phyloP scores from a whole-genome alignment of 2,888 invertebrate genomes.

The Apamea crenata region DNA sequence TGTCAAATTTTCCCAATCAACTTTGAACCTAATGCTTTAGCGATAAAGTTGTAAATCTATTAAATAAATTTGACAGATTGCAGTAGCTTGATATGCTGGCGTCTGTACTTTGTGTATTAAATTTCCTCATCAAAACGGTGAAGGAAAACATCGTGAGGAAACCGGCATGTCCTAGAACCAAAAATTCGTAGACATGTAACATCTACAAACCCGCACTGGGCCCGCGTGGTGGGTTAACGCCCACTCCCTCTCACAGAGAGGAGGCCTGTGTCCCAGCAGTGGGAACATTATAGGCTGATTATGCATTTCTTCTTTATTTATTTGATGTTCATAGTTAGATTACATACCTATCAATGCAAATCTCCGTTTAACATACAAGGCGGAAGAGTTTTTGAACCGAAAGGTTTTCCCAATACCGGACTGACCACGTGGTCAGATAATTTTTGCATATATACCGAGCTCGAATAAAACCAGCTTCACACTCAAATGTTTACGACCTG shows the following conservation, averaged over 20 bases:
- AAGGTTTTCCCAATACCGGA: neutral
- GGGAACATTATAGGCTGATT: neutral
- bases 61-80: too few species aligned
- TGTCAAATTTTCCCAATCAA: too few species aligned
- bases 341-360: neutral
- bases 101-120: too few species aligned
- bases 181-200: neutral
- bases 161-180: too few species aligned
- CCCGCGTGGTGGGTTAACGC: too few species aligned
- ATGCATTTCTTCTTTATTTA: neutral
- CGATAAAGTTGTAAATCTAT: too few species aligned
- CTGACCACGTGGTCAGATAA: constrained; percentile 1
- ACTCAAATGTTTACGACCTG: constrained; percentile 10
- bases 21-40: too few species aligned
- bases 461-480: constrained; percentile 4
- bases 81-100: too few species aligned
- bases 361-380: neutral
- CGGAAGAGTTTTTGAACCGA: neutral
- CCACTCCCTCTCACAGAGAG: neutral
- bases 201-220: neutral
- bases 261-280: neutral
- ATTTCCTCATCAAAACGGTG: too few species aligned
- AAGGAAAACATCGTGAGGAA: too few species aligned
- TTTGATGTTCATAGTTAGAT: neutral
- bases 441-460: neutral